Evolutionary conservation across 2,113 vertebrate genomes (phyloP), one percentile per base, ranked within the genome.

Genomic region (Nothobranchius kuhntae): DNA sequence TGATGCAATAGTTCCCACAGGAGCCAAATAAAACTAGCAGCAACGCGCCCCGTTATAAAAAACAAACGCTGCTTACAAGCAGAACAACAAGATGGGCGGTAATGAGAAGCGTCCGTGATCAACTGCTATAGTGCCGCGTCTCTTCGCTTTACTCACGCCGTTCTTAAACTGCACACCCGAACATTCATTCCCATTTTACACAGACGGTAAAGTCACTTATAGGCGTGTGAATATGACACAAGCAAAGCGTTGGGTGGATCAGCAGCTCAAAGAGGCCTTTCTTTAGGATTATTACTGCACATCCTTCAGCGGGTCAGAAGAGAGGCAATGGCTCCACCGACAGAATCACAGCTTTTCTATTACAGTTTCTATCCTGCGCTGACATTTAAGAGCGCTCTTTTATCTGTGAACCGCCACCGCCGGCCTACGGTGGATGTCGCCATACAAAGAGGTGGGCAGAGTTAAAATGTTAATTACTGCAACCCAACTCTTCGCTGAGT

Each of bases 401-500:
- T 48, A 78, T 68, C 58, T 53, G 47, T 71, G 54, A 81, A 17
- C 59, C 35, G 12, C 42, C 15, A 2, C 71, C 15, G 63, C 42
- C 48, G 66, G 63, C 54, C 71, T 63, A 26, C 57, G 64, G 47
- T 46, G 13, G 65, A 65, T 68, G 62, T 58, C 12, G 50, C 52
- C 63, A 52, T 40, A 56, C 63, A 50, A 61, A 66, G 51, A 79
- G 69, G 56, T 68, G 54, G 46, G 63, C 24, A 54, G 44, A 77
- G 83, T 79, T 78, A 71, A 88, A 87, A 78, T 84, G 86, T 65
- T 86, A 85, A 89, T 86, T 75, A 83, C 71, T 50, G 42, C 13
- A 38, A 77, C 26, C 24, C 15, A 58, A 70, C 51, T 47, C 68
- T 72, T 64, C 14, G n/a, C 51, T 7, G 66, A 62, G 59, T 76